phyloP scores from a whole-genome alignment of 2,888 invertebrate species.

The Aleiodes leptofemur region DNA sequence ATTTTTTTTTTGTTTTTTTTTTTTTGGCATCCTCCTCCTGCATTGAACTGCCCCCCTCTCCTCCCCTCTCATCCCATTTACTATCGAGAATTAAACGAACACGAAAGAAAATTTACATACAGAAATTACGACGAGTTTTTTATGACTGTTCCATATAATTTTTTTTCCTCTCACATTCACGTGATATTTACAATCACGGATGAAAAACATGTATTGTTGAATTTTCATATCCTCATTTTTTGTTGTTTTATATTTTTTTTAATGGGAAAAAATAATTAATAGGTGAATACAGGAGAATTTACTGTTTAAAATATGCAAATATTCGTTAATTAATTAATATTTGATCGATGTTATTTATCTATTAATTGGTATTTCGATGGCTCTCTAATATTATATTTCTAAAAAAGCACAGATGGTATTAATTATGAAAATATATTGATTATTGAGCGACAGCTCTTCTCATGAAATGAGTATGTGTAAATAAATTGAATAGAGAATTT shows the following conservation, averaged over 20 bases:
- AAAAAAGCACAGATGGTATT: too few relatives aligned
- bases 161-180: slow-evolving; percentile 43
- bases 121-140: slow-evolving; percentile 53
- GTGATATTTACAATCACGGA: neutral
- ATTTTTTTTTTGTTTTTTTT: slow-evolving; percentile 22
- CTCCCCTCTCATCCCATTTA: neutral
- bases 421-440: too few relatives aligned
- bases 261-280: neutral
- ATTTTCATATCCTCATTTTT: neutral
- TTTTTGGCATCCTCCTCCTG: neutral
- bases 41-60: neutral
- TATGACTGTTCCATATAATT: slow-evolving; percentile 51
- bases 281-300: too few relatives aligned
- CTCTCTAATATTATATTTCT: too few relatives aligned
- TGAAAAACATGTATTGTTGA: neutral
- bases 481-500: too few relatives aligned
- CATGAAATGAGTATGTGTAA: too few relatives aligned
- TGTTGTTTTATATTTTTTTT: neutral
- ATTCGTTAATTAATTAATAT: too few relatives aligned
- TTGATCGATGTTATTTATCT: too few relatives aligned
- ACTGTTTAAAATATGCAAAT: too few relatives aligned
- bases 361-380: too few relatives aligned
- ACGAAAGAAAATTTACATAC: slow-evolving; percentile 55
- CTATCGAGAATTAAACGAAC: slow-evolving; percentile 42
- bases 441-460: too few relatives aligned